Evolutionary conservation across 2,113 vertebrate species (phyloP).

Genomic region (Sialia sialis): DNA sequence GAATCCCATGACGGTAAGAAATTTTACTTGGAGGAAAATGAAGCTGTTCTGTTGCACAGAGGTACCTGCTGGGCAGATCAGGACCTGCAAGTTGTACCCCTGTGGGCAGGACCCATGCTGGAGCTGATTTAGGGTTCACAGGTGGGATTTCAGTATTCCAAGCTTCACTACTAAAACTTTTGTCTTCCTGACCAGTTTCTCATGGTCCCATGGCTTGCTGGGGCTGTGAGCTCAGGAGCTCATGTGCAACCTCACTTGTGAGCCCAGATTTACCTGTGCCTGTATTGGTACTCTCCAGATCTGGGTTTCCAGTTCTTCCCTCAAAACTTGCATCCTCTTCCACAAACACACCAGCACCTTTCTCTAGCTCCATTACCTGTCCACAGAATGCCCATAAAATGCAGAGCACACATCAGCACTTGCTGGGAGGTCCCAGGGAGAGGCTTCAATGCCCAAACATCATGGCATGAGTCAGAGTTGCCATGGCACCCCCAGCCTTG

Average conservation of each 20-base stretch:
- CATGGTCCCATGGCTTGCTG: neutral
- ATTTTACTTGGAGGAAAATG: neutral
- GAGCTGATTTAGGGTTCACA: neutral
- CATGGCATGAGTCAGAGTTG: neutral
- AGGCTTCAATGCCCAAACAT: neutral
- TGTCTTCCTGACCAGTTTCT: neutral
- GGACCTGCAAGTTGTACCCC: neutral
- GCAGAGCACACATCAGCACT: neutral
- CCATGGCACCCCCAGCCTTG: neutral
- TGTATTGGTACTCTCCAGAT: neutral
- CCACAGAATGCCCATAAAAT: neutral
- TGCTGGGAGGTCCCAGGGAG: neutral
- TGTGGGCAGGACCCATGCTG: neutral
- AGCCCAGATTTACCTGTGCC: neutral
- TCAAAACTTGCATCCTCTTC: neutral
- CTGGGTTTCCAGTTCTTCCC: neutral
- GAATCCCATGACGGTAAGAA: neutral
- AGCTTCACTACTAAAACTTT: neutral
- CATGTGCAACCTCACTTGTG: neutral
- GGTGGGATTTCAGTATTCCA: neutral
- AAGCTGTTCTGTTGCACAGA: neutral
- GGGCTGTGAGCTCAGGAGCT: neutral
- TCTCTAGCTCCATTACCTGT: neutral
- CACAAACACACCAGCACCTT: neutral
- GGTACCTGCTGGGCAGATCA: neutral